A percentile compares a stretch with the other conserved stretches of the same genome.
phyloP scores from a whole-genome alignment of 2,113 vertebrate species.

The Lynx canadensis region DNA sequence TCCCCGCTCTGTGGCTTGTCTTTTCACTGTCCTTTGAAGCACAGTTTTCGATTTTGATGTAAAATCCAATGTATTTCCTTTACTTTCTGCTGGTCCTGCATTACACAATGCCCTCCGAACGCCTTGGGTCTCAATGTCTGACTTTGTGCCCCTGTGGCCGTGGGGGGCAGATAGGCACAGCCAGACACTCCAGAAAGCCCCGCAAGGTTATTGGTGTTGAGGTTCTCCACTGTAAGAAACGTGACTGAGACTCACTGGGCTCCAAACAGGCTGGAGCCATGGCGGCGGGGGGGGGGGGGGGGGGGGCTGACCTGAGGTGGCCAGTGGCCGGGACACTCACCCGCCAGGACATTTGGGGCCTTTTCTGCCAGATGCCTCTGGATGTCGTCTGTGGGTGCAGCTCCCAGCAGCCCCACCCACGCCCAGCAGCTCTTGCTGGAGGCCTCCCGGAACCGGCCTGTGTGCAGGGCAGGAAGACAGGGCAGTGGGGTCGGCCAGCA shows the following conservation, averaged over 20 bases:
- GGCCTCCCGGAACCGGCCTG: not conserved
- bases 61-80: not conserved
- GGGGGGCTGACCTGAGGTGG: too few species aligned
- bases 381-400: too few species aligned
- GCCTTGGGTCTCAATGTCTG: too few species aligned
- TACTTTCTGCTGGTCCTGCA: too few species aligned
- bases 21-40: not conserved
- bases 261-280: not conserved
- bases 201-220: too few species aligned
- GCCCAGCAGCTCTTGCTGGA: too few species aligned
- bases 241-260: not conserved
- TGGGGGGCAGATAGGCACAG: not conserved
- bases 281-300: rapidly evolving
- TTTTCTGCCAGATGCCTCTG: not conserved
- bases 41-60: not conserved
- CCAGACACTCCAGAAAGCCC: not conserved
- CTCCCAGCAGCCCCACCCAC: not conserved
- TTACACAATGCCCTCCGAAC: not conserved
- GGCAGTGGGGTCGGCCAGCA: not conserved
- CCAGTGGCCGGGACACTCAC: not conserved
- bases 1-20: not conserved
- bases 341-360: not conserved
- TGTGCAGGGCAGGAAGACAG: not conserved
- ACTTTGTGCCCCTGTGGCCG: not conserved
- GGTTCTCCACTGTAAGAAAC: not conserved